Conservation (phyloP, 1,140 invertebrate genomes). For the Heliconius nattereri region DNA sequence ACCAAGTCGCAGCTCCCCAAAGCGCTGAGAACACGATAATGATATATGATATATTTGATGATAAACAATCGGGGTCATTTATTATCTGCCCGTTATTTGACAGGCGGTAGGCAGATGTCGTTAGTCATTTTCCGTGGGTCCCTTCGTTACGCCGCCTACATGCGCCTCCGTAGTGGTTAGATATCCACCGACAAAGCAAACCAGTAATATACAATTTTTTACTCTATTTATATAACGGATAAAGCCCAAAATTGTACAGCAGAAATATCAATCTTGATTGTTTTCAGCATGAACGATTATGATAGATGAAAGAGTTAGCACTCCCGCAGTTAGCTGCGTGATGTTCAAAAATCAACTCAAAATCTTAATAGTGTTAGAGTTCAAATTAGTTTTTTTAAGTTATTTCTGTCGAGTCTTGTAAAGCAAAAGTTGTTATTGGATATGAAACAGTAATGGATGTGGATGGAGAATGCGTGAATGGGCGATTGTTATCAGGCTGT, state of each 20-base stretch:
- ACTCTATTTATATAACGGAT: constrained; percentile 33
- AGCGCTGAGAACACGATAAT: constrained; percentile 76
- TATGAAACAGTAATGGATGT: constrained; percentile 80
- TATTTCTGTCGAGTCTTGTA: constrained; percentile 49
- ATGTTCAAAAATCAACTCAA: not conserved
- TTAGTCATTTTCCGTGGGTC: constrained; percentile 82
- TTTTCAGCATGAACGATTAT: constrained; percentile 81
- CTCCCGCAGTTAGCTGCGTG: constrained; percentile 59
- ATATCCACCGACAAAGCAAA: constrained; percentile 71
- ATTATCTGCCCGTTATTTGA: constrained; percentile 83
- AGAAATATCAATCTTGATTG: constrained; percentile 78
- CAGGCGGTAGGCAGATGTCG: constrained; percentile 82
- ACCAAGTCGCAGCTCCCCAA: constrained; percentile 60
- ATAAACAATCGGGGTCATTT: constrained; percentile 83
- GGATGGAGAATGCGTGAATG: constrained; percentile 79
- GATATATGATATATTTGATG: constrained; percentile 82
- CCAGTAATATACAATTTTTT: constrained; percentile 39
- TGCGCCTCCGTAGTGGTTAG: constrained; percentile 74
- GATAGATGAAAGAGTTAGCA: constrained; percentile 82
- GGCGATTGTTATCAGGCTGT: constrained; percentile 78
- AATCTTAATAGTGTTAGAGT: not conserved
- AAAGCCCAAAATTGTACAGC: constrained; percentile 49
- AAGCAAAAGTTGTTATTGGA: constrained; percentile 78
- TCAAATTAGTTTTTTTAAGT: not conserved
- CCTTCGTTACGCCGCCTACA: constrained; percentile 79